A percentile compares a stretch with the other conserved stretches of the same genome.
phyloP scores from a whole-genome alignment of 2,888 invertebrate species.

The Tachina grossa region DNA sequence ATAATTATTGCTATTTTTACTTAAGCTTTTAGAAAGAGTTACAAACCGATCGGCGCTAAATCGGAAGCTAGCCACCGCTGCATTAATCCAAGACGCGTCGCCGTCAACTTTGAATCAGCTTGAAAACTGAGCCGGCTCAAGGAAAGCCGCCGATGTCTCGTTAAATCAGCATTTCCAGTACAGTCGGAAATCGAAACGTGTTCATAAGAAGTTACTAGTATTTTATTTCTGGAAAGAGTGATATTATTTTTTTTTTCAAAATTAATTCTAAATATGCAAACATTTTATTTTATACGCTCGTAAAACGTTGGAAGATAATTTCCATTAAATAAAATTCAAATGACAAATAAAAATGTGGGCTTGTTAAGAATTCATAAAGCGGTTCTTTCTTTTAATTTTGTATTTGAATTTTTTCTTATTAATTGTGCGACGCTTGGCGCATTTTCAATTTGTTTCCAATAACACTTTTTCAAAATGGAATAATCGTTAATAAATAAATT shows the following conservation, averaged over 20 bases:
- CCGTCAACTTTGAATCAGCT: no score
- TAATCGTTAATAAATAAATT: constrained; percentile 45
- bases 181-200: not conserved
- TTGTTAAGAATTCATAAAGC: constrained; percentile 61
- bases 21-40: no score
- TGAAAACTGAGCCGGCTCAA: no score
- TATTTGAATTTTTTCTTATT: constrained; percentile 15
- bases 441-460: constrained; percentile 59
- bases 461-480: constrained; percentile 25
- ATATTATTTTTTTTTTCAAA: no score
- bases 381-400: constrained; percentile 24
- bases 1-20: no score
- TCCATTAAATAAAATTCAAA: constrained; percentile 45
- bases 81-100: no score
- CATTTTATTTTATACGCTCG: not conserved
- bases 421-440: constrained; percentile 39
- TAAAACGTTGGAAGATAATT: constrained; percentile 11
- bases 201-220: no score
- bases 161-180: not conserved
- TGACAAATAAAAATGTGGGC: constrained; percentile 39
- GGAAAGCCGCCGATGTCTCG: no score
- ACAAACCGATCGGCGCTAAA: no score
- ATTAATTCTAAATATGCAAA: not conserved
- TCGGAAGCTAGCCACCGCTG: no score
- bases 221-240: no score